phyloP scores from a whole-genome alignment of 1,140 invertebrate genomes.

The Adoxophyes honmai region DNA sequence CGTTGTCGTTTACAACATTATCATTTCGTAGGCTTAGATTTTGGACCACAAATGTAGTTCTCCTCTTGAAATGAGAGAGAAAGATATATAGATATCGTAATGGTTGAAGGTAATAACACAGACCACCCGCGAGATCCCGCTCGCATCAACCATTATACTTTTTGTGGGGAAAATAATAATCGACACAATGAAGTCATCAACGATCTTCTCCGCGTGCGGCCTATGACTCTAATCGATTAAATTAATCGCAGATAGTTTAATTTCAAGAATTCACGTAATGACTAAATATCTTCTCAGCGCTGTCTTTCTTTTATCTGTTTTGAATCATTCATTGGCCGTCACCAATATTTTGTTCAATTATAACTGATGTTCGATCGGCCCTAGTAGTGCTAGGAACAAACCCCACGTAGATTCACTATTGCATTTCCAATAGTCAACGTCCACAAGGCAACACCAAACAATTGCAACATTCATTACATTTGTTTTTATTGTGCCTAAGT shows the following conservation, averaged over 20 bases:
- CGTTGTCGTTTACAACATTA: no score
- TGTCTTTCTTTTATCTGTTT: conserved; percentile 22
- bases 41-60: no score
- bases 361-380: no score
- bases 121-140: conserved; percentile 44
- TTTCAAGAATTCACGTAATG: conserved; percentile 1
- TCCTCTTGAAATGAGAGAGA: conserved; percentile 18
- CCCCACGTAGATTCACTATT: no score
- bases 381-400: no score
- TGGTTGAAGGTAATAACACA: conserved; percentile 36
- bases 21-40: no score
- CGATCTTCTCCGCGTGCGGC: conserved; percentile 21
- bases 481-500: no score
- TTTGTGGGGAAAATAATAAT: conserved; percentile 37
- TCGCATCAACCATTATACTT: conserved; percentile 29
- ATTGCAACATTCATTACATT: no score
- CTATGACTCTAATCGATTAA: conserved; percentile 20
- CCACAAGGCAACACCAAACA: no score
- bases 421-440: no score
- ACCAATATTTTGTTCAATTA: no score
- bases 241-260: conserved; percentile 13
- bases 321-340: no score
- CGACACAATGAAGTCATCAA: conserved; percentile 49
- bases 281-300: conserved; percentile 17
- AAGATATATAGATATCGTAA: conserved; percentile 18